These are phyloP conservation scores for Eufriesea mexicana DNA, from an alignment of 1,140 invertebrate genomes.

Conservation along the genomic window DNA sequence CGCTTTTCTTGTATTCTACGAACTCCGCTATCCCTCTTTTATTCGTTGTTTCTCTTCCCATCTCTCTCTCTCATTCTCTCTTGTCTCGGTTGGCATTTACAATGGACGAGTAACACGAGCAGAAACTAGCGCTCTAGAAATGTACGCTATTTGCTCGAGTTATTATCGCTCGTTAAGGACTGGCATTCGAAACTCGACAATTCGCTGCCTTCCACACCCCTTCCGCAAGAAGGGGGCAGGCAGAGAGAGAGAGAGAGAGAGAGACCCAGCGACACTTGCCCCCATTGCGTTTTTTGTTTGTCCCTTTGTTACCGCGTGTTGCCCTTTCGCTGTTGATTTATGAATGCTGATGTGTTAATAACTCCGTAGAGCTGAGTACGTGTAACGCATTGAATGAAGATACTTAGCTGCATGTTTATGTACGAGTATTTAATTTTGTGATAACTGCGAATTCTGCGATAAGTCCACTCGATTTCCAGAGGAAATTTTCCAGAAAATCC, in stretches of 20 bases:
- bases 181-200: conserved; percentile 53
- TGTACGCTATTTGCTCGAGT: conserved; percentile 58
- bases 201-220: conserved; percentile 12
- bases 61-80: neutral
- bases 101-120: neutral
- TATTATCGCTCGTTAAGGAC: conserved; percentile 66
- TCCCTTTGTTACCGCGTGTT: conserved; percentile 22
- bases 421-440: neutral
- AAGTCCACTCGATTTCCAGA: no score
- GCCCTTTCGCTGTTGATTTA: conserved; percentile 14
- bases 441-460: neutral
- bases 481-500: no score
- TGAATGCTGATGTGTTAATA: neutral
- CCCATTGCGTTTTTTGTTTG: conserved; percentile 15
- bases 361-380: neutral
- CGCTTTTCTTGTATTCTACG: no score
- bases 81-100: neutral
- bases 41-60: fast-evolving
- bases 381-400: neutral
- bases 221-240: neutral
- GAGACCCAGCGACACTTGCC: conserved; percentile 12
- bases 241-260: neutral
- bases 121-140: conserved; percentile 23
- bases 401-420: neutral
- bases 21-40: neutral